Evolutionary conservation across 2,888 invertebrate genomes (phyloP).

Genomic region (Dexiosoma caninum): DNA sequence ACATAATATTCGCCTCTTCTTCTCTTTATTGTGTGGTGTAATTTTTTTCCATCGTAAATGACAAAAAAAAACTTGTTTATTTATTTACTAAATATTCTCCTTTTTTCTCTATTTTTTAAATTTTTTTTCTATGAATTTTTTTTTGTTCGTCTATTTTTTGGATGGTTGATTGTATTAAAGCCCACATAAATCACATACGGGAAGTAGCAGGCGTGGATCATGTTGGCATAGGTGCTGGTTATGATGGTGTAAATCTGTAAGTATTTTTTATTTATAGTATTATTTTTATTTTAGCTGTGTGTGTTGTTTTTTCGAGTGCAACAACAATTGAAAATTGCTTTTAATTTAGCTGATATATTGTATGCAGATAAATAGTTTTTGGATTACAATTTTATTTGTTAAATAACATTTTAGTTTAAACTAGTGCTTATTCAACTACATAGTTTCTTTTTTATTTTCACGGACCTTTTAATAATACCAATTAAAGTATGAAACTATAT

Average conservation of each 20-base stretch:
- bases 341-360: neutral
- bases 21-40: neutral
- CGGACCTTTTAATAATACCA: slow-evolving; percentile 56
- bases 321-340: neutral
- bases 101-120: neutral
- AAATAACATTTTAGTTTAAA: slow-evolving; percentile 24
- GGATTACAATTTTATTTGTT: slow-evolving; percentile 29
- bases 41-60: slow-evolving; percentile 12
- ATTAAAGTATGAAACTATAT: slow-evolving; percentile 74
- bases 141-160: neutral
- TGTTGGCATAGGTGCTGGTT: slow-evolving; percentile 92
- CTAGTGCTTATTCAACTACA: neutral
- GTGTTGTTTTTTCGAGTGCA: neutral
- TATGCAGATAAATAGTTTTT: neutral
- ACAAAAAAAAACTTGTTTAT: slow-evolving; percentile 25
- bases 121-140: neutral
- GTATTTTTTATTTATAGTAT: slow-evolving; percentile 76
- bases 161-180: slow-evolving; percentile 78
- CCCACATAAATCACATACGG: slow-evolving; percentile 92
- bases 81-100: slow-evolving; percentile 4
- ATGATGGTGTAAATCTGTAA: slow-evolving; percentile 94
- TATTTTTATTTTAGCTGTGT: neutral
- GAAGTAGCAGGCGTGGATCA: slow-evolving; percentile 91
- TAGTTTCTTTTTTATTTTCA: neutral
- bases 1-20: neutral